A percentile compares a stretch with the other conserved stretches of the same genome.
These are phyloP conservation scores for Atta texana DNA, from an alignment of 1,140 invertebrate species.

Conservation along the genomic window DNA sequence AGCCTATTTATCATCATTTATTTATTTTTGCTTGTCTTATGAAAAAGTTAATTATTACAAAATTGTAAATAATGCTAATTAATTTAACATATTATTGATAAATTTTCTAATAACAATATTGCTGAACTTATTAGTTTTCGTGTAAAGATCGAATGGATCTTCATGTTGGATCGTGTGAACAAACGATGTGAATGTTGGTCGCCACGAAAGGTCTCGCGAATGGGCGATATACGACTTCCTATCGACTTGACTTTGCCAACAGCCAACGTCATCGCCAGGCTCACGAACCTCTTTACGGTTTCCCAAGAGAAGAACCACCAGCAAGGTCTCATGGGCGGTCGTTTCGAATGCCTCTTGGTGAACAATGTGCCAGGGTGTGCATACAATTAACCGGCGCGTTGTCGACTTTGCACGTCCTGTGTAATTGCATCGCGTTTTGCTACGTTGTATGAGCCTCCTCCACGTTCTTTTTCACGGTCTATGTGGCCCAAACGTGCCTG, in stretches of 20 bases:
- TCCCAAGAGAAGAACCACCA: slow-evolving; percentile 56
- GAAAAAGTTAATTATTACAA: too few species aligned
- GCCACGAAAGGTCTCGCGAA: slow-evolving; percentile 59
- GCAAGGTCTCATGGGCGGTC: slow-evolving; percentile 64
- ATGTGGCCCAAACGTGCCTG: slow-evolving; percentile 79
- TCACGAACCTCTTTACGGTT: slow-evolving; percentile 53
- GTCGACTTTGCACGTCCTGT: slow-evolving; percentile 74
- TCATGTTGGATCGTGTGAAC: slow-evolving; percentile 41
- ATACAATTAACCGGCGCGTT: slow-evolving; percentile 82
- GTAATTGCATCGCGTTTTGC: slow-evolving; percentile 79
- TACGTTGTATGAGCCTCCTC: slow-evolving; percentile 75
- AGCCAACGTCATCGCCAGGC: slow-evolving; percentile 45
- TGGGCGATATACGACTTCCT: slow-evolving; percentile 72
- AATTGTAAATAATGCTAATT: background rate
- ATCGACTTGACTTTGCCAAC: slow-evolving; percentile 61
- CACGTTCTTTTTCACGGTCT: slow-evolving; percentile 67
- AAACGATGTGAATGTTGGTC: slow-evolving; percentile 38
- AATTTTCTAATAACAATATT: background rate
- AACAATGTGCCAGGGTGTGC: slow-evolving; percentile 82
- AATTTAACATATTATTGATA: background rate
- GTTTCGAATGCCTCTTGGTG: slow-evolving; percentile 70
- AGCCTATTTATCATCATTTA: too few species aligned
- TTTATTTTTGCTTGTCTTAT: too few species aligned
- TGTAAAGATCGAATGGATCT: background rate
- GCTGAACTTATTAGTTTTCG: background rate